These are phyloP conservation scores for Megalopta genalis DNA, from an alignment of 1,140 invertebrate genomes.

Conservation along the genomic window DNA sequence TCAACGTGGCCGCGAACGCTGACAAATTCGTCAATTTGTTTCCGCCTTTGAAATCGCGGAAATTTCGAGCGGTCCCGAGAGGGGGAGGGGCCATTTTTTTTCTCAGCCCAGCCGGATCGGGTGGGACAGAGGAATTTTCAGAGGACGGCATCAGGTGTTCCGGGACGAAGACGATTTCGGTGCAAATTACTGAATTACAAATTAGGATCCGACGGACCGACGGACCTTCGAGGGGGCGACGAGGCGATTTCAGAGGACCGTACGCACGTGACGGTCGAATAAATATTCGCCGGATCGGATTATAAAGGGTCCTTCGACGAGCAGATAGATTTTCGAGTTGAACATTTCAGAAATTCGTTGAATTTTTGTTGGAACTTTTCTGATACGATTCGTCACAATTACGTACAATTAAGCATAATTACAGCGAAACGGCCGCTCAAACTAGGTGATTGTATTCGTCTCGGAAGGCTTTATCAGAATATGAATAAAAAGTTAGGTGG, in stretches of 20 bases:
- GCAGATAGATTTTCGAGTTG: too few species aligned
- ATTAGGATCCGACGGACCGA: not conserved
- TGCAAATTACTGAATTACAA: conserved; percentile 4
- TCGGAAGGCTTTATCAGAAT: too few species aligned
- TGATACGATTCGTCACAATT: too few species aligned
- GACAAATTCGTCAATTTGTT: not conserved
- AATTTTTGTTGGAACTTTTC: too few species aligned
- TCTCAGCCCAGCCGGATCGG: not conserved
- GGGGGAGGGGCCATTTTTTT: conserved; percentile 1
- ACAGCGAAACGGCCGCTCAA: too few species aligned
- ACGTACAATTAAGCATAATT: too few species aligned
- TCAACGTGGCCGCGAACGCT: not conserved
- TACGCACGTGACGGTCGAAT: not conserved
- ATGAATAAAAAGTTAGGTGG: too few species aligned
- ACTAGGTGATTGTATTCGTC: too few species aligned
- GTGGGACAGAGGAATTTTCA: not conserved
- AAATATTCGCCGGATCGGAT: not conserved
- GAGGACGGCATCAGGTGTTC: not conserved
- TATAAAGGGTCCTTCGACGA: too few species aligned
- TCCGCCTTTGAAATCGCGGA: not conserved
- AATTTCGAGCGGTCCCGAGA: not conserved
- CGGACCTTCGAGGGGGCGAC: not conserved
- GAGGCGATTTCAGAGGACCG: not conserved
- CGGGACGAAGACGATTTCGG: not conserved
- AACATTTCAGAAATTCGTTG: too few species aligned